Evolutionary conservation across 2,113 vertebrate species (phyloP), one percentile per base, ranked within the genome.

Genomic region (Aptenodytes forsteri): DNA sequence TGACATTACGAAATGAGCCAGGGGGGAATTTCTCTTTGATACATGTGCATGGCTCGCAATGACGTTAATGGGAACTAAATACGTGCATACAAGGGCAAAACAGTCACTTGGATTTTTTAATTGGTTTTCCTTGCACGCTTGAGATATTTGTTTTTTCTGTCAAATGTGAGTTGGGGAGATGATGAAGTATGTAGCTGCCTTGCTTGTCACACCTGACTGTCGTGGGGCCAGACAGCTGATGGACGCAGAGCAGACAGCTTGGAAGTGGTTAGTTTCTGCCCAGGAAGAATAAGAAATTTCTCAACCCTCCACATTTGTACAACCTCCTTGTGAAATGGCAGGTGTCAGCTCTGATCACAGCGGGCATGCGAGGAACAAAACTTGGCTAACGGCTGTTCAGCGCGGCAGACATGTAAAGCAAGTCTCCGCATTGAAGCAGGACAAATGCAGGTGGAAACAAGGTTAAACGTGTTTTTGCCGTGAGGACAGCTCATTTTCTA

Each of bases 401-500:
- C 4, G 6, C 2, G 10, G 38, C 58, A 54, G 47, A 34, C 0
- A 0, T 2, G 19, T 19, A 20, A 62, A 55, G 30, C 10, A 19
- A 25, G 13, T 58, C 78, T 84, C 34, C 0, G 0, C 26, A 4
- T 0, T 32, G 42, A 66, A 66, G 55, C 38, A 64, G 75, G 29
- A 62, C 17, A 84, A 85, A 71, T 7, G 21, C 44, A 44, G 18
- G 6, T 42, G 18, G 46, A 71, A 77, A 44, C 0, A 9, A 64
- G 47, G 30, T 79, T n/a, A 67, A 50, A 27, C 22, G 2, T 20
- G 16, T 56, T 91, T 82, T 87, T 52, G 34, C 34, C 14, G 10
- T 4, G 58, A 82, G n/a, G 30, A 6, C n/a, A 42, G 38, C 20
- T 88, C 4, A 15, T 54, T 71, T 85, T 49, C 55, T 38, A 1